phyloP scores from a whole-genome alignment of 2,888 invertebrate species.

The Latheticus oryzae region DNA sequence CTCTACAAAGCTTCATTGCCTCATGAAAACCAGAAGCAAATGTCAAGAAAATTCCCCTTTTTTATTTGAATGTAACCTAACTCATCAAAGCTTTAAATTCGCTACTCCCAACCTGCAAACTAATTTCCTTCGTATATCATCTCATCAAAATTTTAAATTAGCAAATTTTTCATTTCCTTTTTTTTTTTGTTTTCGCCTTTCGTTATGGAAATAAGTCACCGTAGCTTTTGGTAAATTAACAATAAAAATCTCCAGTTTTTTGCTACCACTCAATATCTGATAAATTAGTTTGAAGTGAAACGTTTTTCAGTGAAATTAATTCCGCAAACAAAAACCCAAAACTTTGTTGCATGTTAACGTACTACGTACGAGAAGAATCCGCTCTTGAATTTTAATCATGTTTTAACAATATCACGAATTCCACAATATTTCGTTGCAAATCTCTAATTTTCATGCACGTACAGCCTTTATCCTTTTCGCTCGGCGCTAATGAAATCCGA shows the following conservation, averaged over 20 bases:
- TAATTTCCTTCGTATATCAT: too few relatives aligned
- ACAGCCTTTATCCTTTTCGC: constrained; percentile 26
- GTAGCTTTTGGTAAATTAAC: constrained; percentile 29
- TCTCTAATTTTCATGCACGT: constrained; percentile 34
- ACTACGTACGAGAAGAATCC: constrained; percentile 2
- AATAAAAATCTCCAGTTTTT: constrained; percentile 22
- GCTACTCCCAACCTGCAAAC: too few relatives aligned
- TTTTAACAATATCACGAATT: constrained; percentile 21
- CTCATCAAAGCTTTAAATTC: too few relatives aligned
- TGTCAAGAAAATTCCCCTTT: too few relatives aligned
- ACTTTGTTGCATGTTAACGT: constrained; percentile 7
- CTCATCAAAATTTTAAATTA: too few relatives aligned
- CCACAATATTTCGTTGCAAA: constrained; percentile 28
- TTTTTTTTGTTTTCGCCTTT: constrained; percentile 8
- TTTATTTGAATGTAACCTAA: too few relatives aligned
- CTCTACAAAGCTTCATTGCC: too few relatives aligned
- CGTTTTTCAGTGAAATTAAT: constrained; percentile 8
- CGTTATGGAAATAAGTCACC: constrained; percentile 11
- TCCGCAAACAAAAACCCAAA: constrained; percentile 5
- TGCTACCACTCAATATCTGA: constrained; percentile 14
- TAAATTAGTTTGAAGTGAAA: constrained; percentile 18
- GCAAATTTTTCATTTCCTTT: too few relatives aligned
- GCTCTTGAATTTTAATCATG: constrained; percentile 18
- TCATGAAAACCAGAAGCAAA: too few relatives aligned
- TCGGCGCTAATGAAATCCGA: constrained; percentile 29